Evolutionary conservation across 2,797 vertebrate species (phyloP).

Genomic region (Eutrigla gurnardus): DNA sequence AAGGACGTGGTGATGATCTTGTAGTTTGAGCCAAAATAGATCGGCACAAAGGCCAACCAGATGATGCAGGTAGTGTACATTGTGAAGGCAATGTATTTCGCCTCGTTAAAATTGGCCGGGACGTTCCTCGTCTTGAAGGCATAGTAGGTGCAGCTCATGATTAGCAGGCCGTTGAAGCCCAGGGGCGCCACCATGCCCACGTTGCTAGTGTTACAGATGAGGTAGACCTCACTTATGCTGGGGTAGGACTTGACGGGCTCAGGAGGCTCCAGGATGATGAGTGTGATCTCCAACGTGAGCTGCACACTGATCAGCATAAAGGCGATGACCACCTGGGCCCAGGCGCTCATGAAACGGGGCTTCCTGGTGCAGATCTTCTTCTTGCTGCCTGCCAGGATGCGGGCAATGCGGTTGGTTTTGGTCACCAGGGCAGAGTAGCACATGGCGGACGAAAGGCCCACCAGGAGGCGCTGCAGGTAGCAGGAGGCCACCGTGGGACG

Average conservation of each 20-base stretch:
- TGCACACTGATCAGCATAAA: slow-evolving; percentile 95
- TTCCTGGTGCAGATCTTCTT: slow-evolving; percentile 99
- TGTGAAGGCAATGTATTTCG: slow-evolving; percentile 99
- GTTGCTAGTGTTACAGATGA: slow-evolving; percentile 99
- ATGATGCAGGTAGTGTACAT: slow-evolving; percentile 99
- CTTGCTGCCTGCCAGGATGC: slow-evolving; percentile 98
- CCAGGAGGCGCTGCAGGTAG: slow-evolving; percentile 96
- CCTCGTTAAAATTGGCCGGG: slow-evolving; percentile 98
- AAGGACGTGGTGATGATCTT: slow-evolving; percentile 99
- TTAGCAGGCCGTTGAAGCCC: slow-evolving; percentile 98
- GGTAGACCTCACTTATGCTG: slow-evolving; percentile 96
- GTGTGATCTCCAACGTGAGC: slow-evolving; percentile 91
- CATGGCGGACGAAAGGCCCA: slow-evolving; percentile 97
- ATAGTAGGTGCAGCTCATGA: slow-evolving; percentile 99
- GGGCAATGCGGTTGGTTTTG: slow-evolving; percentile 98
- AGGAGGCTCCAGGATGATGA: slow-evolving; percentile 97
- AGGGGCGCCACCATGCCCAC: slow-evolving; percentile 95
- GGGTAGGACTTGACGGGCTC: slow-evolving; percentile 96
- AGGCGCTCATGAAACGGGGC: slow-evolving; percentile 98
- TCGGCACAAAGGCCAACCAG: slow-evolving; percentile 98
- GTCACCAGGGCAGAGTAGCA: slow-evolving; percentile 98
- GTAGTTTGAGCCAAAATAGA: slow-evolving; percentile 99
- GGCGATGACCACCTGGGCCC: slow-evolving; percentile 97
- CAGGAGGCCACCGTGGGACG: slow-evolving; percentile 93
- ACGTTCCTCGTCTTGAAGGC: slow-evolving; percentile 99